phyloP scores from a whole-genome alignment of 1,140 invertebrate genomes.

The Ceratosolen solmsi region DNA sequence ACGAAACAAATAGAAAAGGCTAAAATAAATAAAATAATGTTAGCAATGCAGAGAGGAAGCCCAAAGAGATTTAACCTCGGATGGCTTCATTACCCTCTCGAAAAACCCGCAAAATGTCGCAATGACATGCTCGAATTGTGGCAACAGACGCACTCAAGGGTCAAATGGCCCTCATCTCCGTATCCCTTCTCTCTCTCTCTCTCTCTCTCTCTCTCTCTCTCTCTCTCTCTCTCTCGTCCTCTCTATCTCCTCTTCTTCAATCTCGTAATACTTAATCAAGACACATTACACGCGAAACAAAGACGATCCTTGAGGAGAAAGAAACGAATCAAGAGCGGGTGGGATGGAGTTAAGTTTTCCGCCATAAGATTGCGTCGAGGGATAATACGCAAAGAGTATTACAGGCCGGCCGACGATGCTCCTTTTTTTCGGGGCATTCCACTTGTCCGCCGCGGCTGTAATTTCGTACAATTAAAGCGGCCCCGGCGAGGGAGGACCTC shows the following conservation, averaged over 20 bases:
- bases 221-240: background rate
- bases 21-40: background rate
- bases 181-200: background rate
- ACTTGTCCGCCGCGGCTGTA: slow-evolving; percentile 50
- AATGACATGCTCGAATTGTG: slow-evolving; percentile 29
- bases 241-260: background rate
- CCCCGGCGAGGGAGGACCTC: slow-evolving; percentile 43
- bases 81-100: slow-evolving; percentile 32
- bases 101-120: slow-evolving; percentile 50
- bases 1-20: too few species aligned
- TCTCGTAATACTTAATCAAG: slow-evolving; percentile 50
- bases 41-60: background rate
- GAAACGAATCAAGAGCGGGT: slow-evolving; percentile 29
- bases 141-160: slow-evolving; percentile 20
- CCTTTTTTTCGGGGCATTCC: slow-evolving; percentile 48
- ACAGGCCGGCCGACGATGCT: slow-evolving; percentile 45
- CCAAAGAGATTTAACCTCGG: background rate
- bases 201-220: background rate
- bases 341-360: slow-evolving; percentile 35
- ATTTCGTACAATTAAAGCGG: slow-evolving; percentile 53
- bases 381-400: slow-evolving; percentile 52
- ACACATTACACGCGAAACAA: slow-evolving; percentile 49
- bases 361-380: slow-evolving; percentile 47
- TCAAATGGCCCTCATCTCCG: background rate
- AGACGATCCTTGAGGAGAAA: slow-evolving; percentile 36